Percentiles rank a stretch among this genome's conserved stretches.
Conservation (phyloP, 2,113 vertebrate species). For the Otolemur garnettii region DNA sequence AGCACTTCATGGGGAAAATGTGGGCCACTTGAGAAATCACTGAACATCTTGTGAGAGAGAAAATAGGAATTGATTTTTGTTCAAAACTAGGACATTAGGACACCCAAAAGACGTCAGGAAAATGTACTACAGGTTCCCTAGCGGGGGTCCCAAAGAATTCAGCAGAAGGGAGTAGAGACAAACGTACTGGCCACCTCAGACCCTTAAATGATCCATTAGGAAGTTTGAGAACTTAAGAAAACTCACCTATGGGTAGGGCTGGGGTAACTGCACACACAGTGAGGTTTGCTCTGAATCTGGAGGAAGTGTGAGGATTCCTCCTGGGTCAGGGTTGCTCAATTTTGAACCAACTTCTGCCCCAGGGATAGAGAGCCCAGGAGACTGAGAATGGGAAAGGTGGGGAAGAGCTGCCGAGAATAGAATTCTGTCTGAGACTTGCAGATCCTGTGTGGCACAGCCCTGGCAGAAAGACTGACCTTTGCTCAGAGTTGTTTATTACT, state of each 20-base stretch:
- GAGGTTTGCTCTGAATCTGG: background rate
- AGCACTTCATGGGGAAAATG: background rate
- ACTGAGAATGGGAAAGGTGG: background rate
- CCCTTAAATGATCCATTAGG: background rate
- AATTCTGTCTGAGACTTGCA: background rate
- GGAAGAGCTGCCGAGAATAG: background rate
- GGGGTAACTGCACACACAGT: background rate
- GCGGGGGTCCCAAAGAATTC: background rate
- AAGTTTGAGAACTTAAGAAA: background rate
- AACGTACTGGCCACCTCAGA: background rate
- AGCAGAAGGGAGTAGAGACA: background rate
- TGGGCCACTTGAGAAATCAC: background rate
- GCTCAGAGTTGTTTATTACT: background rate
- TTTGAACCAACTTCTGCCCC: background rate
- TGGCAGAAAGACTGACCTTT: background rate
- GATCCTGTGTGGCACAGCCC: background rate
- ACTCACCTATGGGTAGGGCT: background rate
- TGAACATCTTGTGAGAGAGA: background rate
- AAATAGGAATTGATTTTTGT: background rate
- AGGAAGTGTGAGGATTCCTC: background rate
- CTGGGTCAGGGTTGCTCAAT: background rate
- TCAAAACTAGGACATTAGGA: slow-evolving; percentile 9
- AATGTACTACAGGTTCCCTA: background rate
- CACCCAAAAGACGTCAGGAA: background rate
- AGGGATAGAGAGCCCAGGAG: background rate